Base-by-base conservation (phyloP, 2,797 vertebrate species). In the Eutrigla gurnardus region DNA sequence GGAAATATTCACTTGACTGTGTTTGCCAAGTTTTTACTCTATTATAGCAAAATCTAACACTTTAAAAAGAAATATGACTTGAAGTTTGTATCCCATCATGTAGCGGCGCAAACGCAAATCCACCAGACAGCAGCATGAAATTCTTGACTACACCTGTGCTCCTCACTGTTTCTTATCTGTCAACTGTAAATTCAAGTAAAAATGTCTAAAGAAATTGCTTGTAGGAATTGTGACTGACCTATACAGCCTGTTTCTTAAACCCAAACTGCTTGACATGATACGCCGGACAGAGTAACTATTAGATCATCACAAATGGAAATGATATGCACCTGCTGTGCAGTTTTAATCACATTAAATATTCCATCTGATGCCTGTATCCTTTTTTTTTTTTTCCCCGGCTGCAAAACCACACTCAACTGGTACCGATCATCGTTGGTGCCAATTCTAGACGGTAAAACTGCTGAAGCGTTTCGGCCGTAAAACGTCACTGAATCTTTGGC, bases 161-260 rank as follows among this genome's bases (percentile, higher is more conserved):
- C 37, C 37, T 57, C 32, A 35, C 8, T 36, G 60, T 52, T 74
- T 66, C 35, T 35, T 36, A 0, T 55, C 17, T 75, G 63, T 52
- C 43, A 35, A 6, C 54, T 77, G 70, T 57, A 57, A 52, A 62
- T 61, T 65, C 50, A 70, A 68, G 9, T 35, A 25, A 50, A 52
- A 59, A 45, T 47, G 14, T 1, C 35, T 7, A 49, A 57, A 55
- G 2, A 0, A 9, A 10, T 11, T 49, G 0, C 8, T 6, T 5
- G 0, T 8, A 25, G 13, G 42, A 55, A 18, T 49, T 35, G 43
- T 65, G 33, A 37, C 7, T 7, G 45, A 7, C 25, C 14, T 55
- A 33, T 52, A 6, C 32, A 5, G 40, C 10, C 25, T 25, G 2
- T 61, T 25, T 71, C 32, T 10, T 15, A 47, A 13, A 49, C 39